phyloP scores from a whole-genome alignment of 2,113 vertebrate species.

The Dromiciops gliroides region DNA sequence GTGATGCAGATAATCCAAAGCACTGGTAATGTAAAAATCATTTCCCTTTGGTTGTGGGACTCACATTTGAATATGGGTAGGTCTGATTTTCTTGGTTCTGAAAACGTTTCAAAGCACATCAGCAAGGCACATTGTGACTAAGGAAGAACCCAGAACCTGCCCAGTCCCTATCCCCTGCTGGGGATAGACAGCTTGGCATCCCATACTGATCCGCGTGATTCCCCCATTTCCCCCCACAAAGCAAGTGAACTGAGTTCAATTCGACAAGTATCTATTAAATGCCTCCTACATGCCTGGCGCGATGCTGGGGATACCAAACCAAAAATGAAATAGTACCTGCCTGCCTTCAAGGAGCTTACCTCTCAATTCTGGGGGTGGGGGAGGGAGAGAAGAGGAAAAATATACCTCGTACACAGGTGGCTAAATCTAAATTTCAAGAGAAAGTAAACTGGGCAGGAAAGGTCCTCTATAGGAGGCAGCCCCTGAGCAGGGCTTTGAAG shows the following conservation, averaged over 20 bases:
- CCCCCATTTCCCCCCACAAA: too few species aligned
- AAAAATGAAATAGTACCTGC: neutral
- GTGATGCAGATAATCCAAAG: conserved; percentile 75
- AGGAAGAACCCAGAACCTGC: conserved; percentile 34
- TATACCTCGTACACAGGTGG: neutral
- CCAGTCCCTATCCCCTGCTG: neutral
- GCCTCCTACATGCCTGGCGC: neutral
- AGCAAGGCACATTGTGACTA: conserved; percentile 29
- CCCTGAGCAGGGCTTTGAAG: neutral
- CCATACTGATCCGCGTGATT: neutral
- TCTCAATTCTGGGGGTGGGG: neutral
- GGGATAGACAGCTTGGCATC: neutral
- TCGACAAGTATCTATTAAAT: neutral
- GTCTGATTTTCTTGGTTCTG: conserved; percentile 71
- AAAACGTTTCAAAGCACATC: conserved; percentile 74
- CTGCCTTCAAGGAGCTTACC: neutral
- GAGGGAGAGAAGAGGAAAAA: neutral
- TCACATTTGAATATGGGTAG: conserved; percentile 72
- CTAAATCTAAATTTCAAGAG: neutral
- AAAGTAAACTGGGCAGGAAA: neutral
- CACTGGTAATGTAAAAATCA: conserved; percentile 57
- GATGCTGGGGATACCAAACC: neutral
- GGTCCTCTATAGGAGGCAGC: neutral
- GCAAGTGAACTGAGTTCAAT: neutral
- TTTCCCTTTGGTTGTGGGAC: conserved; percentile 67